These are phyloP conservation scores for Oryzias dopingdopingensis DNA, from an alignment of 2,797 vertebrate genomes.

Conservation along the genomic window DNA sequence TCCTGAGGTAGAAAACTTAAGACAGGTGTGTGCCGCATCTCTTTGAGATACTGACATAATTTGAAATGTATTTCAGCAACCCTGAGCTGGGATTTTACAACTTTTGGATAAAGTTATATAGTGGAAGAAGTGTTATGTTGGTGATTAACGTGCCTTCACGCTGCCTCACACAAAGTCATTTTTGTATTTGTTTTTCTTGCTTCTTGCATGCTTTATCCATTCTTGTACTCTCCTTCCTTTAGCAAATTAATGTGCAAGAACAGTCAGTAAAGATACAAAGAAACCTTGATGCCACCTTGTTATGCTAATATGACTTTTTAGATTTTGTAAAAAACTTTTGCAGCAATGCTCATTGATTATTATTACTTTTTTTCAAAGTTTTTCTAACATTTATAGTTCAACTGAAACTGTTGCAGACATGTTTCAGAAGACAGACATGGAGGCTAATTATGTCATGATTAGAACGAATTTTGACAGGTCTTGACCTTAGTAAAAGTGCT, in stretches of 20 bases:
- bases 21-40: too few species aligned
- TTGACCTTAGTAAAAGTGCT: constrained; percentile 47
- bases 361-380: constrained; percentile 16
- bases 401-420: constrained; percentile 7
- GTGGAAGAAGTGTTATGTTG: neutral
- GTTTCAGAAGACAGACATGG: constrained; percentile 12
- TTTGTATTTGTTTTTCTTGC: neutral
- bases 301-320: constrained; percentile 23
- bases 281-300: constrained; percentile 15
- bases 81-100: neutral
- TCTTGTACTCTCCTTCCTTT: constrained; percentile 3
- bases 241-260: constrained; percentile 18
- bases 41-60: too few species aligned
- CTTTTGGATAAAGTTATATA: neutral
- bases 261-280: constrained; percentile 9
- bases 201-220: neutral
- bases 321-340: constrained; percentile 23
- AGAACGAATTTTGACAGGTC: constrained; percentile 40
- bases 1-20: too few species aligned
- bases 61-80: neutral
- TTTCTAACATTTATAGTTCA: constrained; percentile 9
- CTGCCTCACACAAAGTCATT: too few species aligned
- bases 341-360: constrained; percentile 21
- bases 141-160: neutral
- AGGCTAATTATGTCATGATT: constrained; percentile 34